Base-by-base conservation (phyloP, 2,797 vertebrate species). In the Coregonus ussuriensis region DNA sequence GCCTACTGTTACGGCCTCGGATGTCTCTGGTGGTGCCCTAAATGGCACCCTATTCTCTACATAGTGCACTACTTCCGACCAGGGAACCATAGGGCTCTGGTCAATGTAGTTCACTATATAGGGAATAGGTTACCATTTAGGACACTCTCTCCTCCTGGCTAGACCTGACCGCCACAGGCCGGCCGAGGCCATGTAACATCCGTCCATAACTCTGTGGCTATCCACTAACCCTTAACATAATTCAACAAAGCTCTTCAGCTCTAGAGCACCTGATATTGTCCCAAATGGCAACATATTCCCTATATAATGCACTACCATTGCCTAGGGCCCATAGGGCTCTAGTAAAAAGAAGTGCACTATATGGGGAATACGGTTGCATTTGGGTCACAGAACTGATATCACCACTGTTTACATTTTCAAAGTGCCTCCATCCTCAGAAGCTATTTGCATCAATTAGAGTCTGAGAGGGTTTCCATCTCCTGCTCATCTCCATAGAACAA, bases 401-500 rank as follows among this genome's bases (percentile, higher is more conserved):
- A 13, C 7, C 37, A 33, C 51, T 51, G 51, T 37, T 76, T 74
- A 63, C 71, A 47, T 74, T 73, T 14, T 31, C 62, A 59, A 51
- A 74, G 76, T 62, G 63, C 68, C 54, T 66, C 67, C 35, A 53
- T 71, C 67, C 63, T 74, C 66, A 54, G 56, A 51, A 41, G n/a
- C 79, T 72, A 56, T 66, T 52, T 74, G 70, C 71, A 66, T 68
- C 75, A 73, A 81, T 77, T 74, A 71, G 75, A 51, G 15, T 6
- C 66, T 33, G 52, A 77, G 79, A 72, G 82, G 80, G 72, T 75
- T 80, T 79, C 81, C 74, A 80, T 82, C 78, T 79, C 31, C 16
- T 62, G 31, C 78, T 77, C 79, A 62, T 78, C 70, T 37, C 51
- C 31, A 6, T 3, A 66, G 7, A 29, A 29, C 29, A 33, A 16